Base-by-base conservation (phyloP, 1,140 invertebrate species). In the Drosophila nasuta region DNA sequence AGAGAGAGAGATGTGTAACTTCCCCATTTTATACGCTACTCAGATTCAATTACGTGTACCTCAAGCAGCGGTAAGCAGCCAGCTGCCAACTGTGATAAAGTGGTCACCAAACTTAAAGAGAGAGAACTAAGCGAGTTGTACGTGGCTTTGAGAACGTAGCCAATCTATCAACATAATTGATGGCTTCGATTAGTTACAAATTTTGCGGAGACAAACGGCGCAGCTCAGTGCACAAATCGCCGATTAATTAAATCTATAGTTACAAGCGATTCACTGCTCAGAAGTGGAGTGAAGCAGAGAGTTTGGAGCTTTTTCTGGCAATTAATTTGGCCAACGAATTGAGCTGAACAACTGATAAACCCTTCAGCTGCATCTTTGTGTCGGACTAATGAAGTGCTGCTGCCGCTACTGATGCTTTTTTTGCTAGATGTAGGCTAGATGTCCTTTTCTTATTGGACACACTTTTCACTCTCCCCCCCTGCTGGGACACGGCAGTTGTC, bases 101-200 rank as follows among this genome's bases (percentile, higher is more conserved):
- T 83, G 80, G 60, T 56, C 52, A 38, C 7, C 46, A 60, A 33
- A 11, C 13, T 25, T 25, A 25, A 25, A 25, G 20, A 25, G 20
- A 79, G 33, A 30, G 35, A 38, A 38, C 20, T 38, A 38, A 38
- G 28, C 11, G 57, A 76, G 72, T 62, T 48, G 66, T 65, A 77
- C 83, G 83, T 88, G 77, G 73, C 74, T 77, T 78, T 73, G 59
- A n/a, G 30, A 41, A 33, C 5, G 33, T 13, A 38, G 51, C 71
- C 88, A 85, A 91, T 91, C 89, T 91, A 91, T 91, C 88, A 91
- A 91, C 83, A 82, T 91, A 91, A 91, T 91, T 91, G 88, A 91
- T 91, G 85, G 79, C 89, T 85, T 91, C 88, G 88, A 91, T 91
- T 91, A 91, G 88, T 91, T 82, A 91, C 83, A 79, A 89, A 69